phyloP scores from a whole-genome alignment of 2,113 vertebrate species.

The Plectropomus leopardus region DNA sequence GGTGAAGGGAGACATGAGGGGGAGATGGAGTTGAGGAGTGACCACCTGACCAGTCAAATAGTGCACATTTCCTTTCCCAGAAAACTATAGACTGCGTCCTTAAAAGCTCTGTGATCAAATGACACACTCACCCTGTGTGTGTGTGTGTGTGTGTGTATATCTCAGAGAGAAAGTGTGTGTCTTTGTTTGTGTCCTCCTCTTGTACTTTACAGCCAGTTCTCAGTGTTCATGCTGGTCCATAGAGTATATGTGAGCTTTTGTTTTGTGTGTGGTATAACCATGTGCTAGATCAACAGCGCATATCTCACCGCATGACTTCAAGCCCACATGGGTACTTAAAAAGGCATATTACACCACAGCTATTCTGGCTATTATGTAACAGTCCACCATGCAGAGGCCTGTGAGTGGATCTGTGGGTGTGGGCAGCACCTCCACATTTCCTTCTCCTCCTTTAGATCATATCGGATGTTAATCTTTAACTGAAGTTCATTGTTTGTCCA shows the following conservation, averaged over 20 bases:
- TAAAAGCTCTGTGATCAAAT: conserved; percentile 18
- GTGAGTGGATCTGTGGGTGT: conserved; percentile 8
- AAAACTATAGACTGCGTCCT: not conserved
- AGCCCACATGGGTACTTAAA: conserved; percentile 36
- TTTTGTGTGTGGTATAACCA: conserved; percentile 12
- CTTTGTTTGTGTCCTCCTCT: not conserved
- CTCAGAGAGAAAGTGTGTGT: not conserved
- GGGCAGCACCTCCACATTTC: conserved; percentile 1
- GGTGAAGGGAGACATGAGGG: not conserved
- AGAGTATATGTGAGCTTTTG: conserved; percentile 17
- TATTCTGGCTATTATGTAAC: conserved; percentile 50
- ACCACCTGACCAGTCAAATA: not conserved
- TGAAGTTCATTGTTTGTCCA: not conserved
- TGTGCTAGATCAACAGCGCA: conserved; percentile 30
- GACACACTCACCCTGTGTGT: not conserved
- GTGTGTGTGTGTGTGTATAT: not conserved
- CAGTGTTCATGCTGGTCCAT: not conserved
- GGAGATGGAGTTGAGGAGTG: not conserved
- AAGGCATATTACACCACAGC: conserved; percentile 37
- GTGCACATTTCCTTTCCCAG: conserved; percentile 21
- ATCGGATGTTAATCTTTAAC: conserved; percentile 20
- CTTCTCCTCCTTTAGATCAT: conserved; percentile 8
- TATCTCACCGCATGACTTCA: conserved; percentile 29
- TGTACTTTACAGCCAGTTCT: conserved; percentile 9
- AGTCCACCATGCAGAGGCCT: conserved; percentile 10